A percentile compares a stretch with the other conserved stretches of the same genome.
These are phyloP conservation scores for Anas platyrhynchos DNA, from an alignment of 2,113 vertebrate genomes.

Conservation along the genomic window DNA sequence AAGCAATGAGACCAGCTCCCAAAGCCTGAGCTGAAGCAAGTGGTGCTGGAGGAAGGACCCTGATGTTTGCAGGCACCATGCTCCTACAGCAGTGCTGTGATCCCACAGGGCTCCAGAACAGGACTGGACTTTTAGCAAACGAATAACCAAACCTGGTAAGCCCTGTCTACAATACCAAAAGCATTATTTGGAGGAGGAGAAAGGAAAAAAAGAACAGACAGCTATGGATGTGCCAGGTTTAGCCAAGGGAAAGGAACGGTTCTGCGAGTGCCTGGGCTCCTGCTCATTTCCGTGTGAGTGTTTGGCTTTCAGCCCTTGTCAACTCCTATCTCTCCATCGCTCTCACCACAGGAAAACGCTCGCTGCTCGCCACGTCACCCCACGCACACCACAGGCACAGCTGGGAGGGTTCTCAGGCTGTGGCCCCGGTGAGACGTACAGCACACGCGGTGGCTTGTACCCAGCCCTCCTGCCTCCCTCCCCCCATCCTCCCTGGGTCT, in stretches of 20 bases:
- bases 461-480: background rate
- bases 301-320: background rate
- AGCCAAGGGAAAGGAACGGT: background rate
- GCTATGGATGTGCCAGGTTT: background rate
- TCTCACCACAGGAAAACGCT: conserved; percentile 45
- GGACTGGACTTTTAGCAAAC: background rate
- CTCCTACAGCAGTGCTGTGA: background rate
- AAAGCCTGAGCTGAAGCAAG: background rate
- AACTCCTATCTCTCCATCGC: conserved; percentile 20
- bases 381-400: background rate
- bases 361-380: conserved; percentile 38
- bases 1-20: background rate
- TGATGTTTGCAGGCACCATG: background rate
- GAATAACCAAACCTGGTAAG: background rate
- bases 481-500: background rate
- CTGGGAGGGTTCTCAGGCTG: background rate
- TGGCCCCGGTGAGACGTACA: background rate
- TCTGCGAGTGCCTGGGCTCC: background rate
- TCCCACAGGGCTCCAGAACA: background rate
- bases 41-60: background rate
- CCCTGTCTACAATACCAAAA: background rate
- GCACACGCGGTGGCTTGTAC: fast-evolving
- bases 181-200: background rate
- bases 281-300: background rate
- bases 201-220: background rate